Conservation (phyloP, 2,888 invertebrate genomes). For the Pseudeuparius sepicola region DNA sequence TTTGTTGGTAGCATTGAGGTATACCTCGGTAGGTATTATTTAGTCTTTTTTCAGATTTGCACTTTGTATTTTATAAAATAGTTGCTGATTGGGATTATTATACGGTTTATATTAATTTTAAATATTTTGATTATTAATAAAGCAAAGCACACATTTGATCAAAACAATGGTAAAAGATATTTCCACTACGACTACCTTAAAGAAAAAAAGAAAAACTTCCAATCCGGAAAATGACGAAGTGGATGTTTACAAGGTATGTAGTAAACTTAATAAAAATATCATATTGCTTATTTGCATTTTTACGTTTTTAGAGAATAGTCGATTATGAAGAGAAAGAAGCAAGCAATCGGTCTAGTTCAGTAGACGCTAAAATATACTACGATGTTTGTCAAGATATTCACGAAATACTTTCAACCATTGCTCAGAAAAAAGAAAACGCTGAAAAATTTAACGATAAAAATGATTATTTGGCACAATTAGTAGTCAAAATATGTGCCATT, state of each 20-base stretch:
- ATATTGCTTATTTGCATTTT: background rate
- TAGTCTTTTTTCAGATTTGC: no score
- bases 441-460: conserved; percentile 45
- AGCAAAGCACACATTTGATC: no score
- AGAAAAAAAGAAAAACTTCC: conserved; percentile 47
- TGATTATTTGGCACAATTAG: conserved; percentile 60
- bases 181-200: conserved; percentile 41
- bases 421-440: conserved; percentile 46
- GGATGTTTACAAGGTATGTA: conserved; percentile 50
- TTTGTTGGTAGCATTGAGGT: no score
- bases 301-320: conserved; percentile 49
- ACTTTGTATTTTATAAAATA: no score
- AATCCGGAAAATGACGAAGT: conserved; percentile 42
- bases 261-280: background rate
- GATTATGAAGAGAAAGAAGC: conserved; percentile 69
- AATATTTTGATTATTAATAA: no score
- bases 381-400: conserved; percentile 62
- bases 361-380: conserved; percentile 57
- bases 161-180: conserved; percentile 40
- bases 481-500: conserved; percentile 67
- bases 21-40: no score
- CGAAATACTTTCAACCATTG: conserved; percentile 57
- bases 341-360: conserved; percentile 50
- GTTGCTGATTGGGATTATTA: no score
- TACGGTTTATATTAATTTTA: no score